Base-by-base conservation (phyloP, 2,888 invertebrate genomes). In the Chironomus tentans region DNA sequence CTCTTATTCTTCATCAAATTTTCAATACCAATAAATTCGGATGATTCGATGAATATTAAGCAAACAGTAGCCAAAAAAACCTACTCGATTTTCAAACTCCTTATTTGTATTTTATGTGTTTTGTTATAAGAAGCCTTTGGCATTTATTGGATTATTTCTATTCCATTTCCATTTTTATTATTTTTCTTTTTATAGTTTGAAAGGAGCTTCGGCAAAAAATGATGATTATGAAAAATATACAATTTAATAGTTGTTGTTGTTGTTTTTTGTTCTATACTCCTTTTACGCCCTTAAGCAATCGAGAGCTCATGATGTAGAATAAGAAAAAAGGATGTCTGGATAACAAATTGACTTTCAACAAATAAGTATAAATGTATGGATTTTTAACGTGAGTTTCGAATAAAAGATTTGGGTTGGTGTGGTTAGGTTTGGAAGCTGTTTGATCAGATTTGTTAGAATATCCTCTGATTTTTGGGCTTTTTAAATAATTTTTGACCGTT, bases 261-360 rank as follows among this genome's bases (percentile, higher is more conserved):
- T 65, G 21, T 65, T 65, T 65, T 24, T 12, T 65, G 13, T n/a
- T 21, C 56, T 18, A 65, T 65, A 12, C 65, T 22, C 62, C n/a
- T 65, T 24, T 10, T 38, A 38, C 38, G 10, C 38, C 38, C 2
- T 38, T 7, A 38, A 38, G 38, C 38, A 24, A 24, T 18, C 65
- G 21, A 65, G 10, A 10, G 24, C 65, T 13, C 56, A 56, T 56
- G 18, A 10, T 38, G 38, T 38, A 10, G 38, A 56, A 50, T 18
- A 56, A 15, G 56, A 65, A 22, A 69, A 18, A 68, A 15, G 70
- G 72, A 72, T 56, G 72, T 62, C 28, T 61, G 72, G 72, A 73
- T 73, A 73, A 73, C 46, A 73, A 73, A 73, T 73, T 73, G 72
- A 73, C 72, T 71, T 71, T 73, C 72, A 61, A 71, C 24, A 71